Conservation (phyloP, 2,797 vertebrate genomes). For the Tolypeutes matacus region DNA sequence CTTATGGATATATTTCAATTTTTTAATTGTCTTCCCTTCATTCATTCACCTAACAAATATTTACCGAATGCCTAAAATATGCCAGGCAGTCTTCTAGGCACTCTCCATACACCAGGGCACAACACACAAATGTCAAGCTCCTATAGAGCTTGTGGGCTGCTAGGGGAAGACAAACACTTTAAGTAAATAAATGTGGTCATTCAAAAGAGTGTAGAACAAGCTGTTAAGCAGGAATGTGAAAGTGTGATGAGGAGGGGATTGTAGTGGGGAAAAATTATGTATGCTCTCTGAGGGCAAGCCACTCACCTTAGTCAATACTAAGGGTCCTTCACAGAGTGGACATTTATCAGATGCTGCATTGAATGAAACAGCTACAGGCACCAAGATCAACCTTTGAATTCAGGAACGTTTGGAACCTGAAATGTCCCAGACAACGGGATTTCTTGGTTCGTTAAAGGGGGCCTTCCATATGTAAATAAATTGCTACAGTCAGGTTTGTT, state of each 20-base stretch:
- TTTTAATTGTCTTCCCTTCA: background rate
- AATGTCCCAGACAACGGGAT: background rate
- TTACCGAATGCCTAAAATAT: background rate
- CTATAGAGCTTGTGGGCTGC: background rate
- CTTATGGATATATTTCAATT: background rate
- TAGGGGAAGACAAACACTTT: background rate
- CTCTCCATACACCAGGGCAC: background rate
- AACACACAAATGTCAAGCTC: background rate
- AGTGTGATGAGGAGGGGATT: background rate
- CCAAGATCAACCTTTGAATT: background rate
- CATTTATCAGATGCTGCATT: background rate
- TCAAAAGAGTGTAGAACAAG: background rate
- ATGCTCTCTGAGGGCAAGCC: background rate
- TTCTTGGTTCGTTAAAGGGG: background rate
- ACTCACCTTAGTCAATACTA: background rate
- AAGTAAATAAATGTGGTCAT: background rate
- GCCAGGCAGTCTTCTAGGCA: background rate
- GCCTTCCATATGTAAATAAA: conserved; percentile 16
- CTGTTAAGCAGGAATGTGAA: background rate
- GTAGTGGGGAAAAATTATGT: too few species aligned
- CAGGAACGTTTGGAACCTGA: background rate
- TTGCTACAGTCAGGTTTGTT: conserved; percentile 61
- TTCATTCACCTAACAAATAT: background rate
- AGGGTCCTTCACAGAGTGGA: background rate
- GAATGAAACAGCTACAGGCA: background rate